These are phyloP conservation scores for Oscheius sp. DNA, from an alignment of 2,888 invertebrate genomes.

Conservation along the genomic window DNA sequence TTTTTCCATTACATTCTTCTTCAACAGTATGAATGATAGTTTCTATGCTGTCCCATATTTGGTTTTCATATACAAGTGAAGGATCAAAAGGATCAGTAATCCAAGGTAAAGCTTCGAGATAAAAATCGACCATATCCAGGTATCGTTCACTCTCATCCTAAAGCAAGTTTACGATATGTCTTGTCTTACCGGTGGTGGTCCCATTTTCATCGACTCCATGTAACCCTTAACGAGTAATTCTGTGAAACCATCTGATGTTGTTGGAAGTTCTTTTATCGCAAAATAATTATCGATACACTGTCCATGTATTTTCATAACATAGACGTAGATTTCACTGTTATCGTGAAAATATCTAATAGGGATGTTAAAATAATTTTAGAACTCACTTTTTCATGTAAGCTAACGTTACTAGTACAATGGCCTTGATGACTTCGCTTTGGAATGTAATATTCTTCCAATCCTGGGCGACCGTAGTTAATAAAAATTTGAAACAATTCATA, in stretches of 20 bases:
- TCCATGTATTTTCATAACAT: not conserved
- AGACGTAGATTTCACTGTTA: not conserved
- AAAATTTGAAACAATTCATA: not conserved
- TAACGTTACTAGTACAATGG: not conserved
- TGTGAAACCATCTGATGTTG: not conserved
- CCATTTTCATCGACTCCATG: conserved; percentile 3
- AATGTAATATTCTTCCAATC: conserved; percentile 10
- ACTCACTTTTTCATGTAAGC: conserved; percentile 2
- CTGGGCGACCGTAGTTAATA: not conserved
- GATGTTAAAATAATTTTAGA: too few species aligned
- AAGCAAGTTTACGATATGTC: not conserved
- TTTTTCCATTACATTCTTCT: not conserved
- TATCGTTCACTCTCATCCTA: conserved; percentile 7
- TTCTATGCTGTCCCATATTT: conserved; percentile 4
- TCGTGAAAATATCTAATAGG: not conserved
- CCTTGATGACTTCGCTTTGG: not conserved
- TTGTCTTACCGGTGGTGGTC: not conserved
- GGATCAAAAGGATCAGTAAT: not conserved
- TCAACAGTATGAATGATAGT: conserved; percentile 2
- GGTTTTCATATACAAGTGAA: not conserved
- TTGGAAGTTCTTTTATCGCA: not conserved
- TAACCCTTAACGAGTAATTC: conserved; percentile 3
- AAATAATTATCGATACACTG: not conserved
- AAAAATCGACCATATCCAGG: not conserved
- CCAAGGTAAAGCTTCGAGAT: not conserved